Base-by-base conservation (phyloP, 2,888 invertebrate genomes). In the Tinea pellionella region DNA sequence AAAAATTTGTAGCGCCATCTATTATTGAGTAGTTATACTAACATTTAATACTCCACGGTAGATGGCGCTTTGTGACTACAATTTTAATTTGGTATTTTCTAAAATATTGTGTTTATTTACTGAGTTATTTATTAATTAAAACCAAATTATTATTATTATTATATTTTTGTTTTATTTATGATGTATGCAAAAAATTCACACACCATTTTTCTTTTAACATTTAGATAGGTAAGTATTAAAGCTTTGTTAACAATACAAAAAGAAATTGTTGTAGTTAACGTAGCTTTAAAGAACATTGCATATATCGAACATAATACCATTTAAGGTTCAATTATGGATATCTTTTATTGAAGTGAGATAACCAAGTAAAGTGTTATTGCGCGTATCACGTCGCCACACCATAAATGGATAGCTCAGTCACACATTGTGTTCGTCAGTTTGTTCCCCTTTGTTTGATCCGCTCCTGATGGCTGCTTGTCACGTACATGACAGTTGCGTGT, bases 1-100 rank as follows among this genome's bases (percentile, higher is more conserved):
- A 37, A n/a, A n/a, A 47, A 15, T 4, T 13, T 47, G 47, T 47
- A 9, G 47, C 59, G 59, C 59, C 59, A 55, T 56, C 55, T 61
- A 32, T 29, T 11, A 7, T 9, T 11, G 18, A 43, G 12, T 16
- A 6, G 53, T 16, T 11, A 11, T 24, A 37, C 32, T 47, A 59
- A n/a, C 18, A n/a, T 6, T 37, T 11, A 57, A 60, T 61, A 61
- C 58, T 61, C 56, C 2, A 57, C 51, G 16, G 56, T 47, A 61
- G 61, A 51, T 60, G 60, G 57, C 61, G 60, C 2, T 24, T 2
- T 24, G 24, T 24, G 24, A 24, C 60, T 53, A 30, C 18, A 1
- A 15, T 4, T 55, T 29, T n/a, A 12, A 37, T 37, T 12, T 47
- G 3, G 2, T 47, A 18, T 18, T 13, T 9, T 2, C 13, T 18